These are phyloP conservation scores for Camelus dromedarius DNA, from an alignment of 2,113 vertebrate species.

Conservation along the genomic window DNA sequence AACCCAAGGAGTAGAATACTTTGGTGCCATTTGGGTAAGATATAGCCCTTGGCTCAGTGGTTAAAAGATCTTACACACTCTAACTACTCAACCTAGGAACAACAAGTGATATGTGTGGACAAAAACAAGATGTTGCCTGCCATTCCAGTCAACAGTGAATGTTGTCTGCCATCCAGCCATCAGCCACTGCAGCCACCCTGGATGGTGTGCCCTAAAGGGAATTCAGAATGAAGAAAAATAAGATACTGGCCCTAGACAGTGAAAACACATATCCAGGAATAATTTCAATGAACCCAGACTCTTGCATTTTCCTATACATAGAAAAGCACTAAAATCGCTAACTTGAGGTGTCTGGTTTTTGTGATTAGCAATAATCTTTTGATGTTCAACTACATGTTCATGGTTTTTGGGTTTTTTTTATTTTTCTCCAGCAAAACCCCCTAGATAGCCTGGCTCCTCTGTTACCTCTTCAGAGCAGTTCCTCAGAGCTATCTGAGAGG, in stretches of 20 bases:
- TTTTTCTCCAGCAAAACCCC: background rate
- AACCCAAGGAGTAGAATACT: conserved; percentile 64
- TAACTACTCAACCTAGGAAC: background rate
- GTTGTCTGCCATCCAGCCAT: background rate
- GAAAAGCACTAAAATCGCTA: background rate
- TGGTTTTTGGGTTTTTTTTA: background rate
- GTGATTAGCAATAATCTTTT: background rate
- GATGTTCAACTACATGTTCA: background rate
- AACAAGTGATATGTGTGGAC: background rate
- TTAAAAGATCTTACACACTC: background rate
- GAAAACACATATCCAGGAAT: background rate
- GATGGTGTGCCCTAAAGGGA: background rate
- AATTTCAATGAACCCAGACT: background rate
- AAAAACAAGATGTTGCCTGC: background rate
- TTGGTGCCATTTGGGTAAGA: background rate
- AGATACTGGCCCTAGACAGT: background rate
- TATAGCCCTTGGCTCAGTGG: background rate
- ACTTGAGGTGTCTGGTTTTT: background rate
- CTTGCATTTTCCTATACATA: background rate
- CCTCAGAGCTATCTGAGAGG: background rate
- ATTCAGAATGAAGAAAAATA: background rate
- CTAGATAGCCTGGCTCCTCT: background rate
- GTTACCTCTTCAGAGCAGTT: background rate
- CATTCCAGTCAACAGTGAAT: background rate
- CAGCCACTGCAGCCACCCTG: background rate